Evolutionary conservation across 2,113 vertebrate species (phyloP).

Genomic region (Gila orcuttii): DNA sequence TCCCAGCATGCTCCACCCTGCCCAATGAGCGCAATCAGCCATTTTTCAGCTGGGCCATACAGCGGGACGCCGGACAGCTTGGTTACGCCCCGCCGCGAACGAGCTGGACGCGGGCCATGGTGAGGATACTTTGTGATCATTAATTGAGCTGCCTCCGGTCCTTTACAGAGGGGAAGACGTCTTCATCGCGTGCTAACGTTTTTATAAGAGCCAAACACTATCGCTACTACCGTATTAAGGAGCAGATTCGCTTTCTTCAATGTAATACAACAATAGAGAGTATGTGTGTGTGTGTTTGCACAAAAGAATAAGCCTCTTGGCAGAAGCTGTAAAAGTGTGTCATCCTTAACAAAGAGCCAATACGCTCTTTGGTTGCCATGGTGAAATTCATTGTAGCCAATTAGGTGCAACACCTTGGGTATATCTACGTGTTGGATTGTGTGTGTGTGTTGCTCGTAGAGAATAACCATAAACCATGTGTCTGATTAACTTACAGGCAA

Average conservation of each 20-base stretch:
- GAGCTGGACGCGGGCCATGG: slow-evolving; percentile 67
- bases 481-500: slow-evolving; percentile 41
- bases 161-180: slow-evolving; percentile 50
- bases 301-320: not conserved
- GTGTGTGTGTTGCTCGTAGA: not conserved
- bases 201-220: slow-evolving; percentile 2
- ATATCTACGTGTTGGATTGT: slow-evolving; percentile 20
- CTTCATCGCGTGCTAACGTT: not conserved
- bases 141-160: slow-evolving; percentile 70
- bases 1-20: slow-evolving; percentile 19
- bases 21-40: slow-evolving; percentile 17
- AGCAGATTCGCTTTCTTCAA: not conserved
- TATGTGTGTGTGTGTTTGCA: not conserved
- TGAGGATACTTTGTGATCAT: slow-evolving; percentile 68
- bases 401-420: slow-evolving; percentile 37
- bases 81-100: slow-evolving; percentile 68
- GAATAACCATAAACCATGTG: slow-evolving; percentile 31
- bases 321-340: slow-evolving; percentile 26
- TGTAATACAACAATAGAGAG: not conserved
- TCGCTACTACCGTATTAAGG: not conserved
- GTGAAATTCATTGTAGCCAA: slow-evolving; percentile 42
- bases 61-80: slow-evolving; percentile 64
- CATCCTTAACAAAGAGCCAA: slow-evolving; percentile 23
- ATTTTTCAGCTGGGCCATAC: slow-evolving; percentile 33
- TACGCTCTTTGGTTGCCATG: slow-evolving; percentile 39